These are phyloP conservation scores for Donacobius atricapilla DNA, from an alignment of 2,113 vertebrate species.

Conservation along the genomic window DNA sequence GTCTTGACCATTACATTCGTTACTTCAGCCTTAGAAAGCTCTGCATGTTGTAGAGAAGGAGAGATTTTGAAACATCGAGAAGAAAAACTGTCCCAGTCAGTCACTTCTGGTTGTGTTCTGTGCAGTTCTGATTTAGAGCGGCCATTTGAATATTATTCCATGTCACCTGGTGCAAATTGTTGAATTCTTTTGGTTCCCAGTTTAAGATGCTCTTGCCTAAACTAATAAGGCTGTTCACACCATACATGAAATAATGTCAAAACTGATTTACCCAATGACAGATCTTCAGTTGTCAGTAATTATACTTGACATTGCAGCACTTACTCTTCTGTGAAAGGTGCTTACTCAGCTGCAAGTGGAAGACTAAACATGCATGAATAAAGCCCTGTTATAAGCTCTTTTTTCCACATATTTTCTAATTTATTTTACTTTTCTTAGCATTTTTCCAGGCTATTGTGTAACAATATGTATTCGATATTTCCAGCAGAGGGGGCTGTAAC, in stretches of 20 bases:
- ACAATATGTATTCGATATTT: background rate
- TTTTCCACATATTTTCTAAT: background rate
- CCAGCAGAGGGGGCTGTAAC: conserved; percentile 36
- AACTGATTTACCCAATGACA: background rate
- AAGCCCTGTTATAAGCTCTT: background rate
- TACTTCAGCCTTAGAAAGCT: background rate
- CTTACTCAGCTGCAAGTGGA: background rate
- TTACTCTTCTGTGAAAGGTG: background rate
- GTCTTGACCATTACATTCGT: background rate
- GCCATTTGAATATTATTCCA: background rate
- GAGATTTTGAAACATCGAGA: fast-evolving
- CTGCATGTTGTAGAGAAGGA: background rate
- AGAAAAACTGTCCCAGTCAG: fast-evolving
- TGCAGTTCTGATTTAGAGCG: background rate
- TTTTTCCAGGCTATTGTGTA: background rate
- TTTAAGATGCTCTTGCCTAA: background rate
- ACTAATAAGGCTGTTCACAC: background rate
- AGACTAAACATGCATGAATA: background rate
- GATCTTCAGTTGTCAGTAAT: background rate
- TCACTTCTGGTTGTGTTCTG: background rate
- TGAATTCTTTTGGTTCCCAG: background rate
- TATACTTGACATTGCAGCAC: background rate
- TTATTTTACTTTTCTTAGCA: background rate
- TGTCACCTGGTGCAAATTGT: background rate
- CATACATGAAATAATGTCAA: background rate